Evolutionary conservation across 2,113 vertebrate genomes (phyloP).

Genomic region (Oncorhynchus tshawytscha): DNA sequence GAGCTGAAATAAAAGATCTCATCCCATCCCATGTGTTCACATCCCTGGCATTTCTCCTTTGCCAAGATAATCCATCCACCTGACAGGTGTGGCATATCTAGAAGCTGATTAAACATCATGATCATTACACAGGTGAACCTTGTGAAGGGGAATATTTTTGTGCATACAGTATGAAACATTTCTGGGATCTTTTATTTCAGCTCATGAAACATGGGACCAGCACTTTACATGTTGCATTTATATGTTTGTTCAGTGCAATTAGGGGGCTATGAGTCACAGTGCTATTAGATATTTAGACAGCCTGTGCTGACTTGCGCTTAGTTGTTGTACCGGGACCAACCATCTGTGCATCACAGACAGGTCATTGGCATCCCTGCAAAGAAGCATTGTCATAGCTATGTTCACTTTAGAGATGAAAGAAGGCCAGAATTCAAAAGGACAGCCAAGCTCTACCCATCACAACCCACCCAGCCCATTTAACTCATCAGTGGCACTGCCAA

Average conservation of each 20-base stretch:
- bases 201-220: too few relatives aligned
- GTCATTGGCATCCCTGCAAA: slow-evolving; percentile 33
- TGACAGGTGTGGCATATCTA: too few relatives aligned
- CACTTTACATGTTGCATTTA: too few relatives aligned
- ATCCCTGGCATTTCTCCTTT: neutral
- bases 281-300: slow-evolving; percentile 43
- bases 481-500: slow-evolving; percentile 52
- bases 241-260: slow-evolving; percentile 1
- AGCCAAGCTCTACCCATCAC: slow-evolving; percentile 34
- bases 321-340: slow-evolving; percentile 20
- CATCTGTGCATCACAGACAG: slow-evolving; percentile 53
- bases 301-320: neutral
- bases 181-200: too few relatives aligned
- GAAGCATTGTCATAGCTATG: slow-evolving; percentile 29
- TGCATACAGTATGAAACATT: too few relatives aligned
- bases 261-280: slow-evolving; percentile 41
- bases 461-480: neutral
- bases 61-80: neutral
- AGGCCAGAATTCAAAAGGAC: slow-evolving; percentile 44
- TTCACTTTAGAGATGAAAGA: slow-evolving; percentile 48
- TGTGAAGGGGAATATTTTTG: too few relatives aligned
- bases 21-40: too few relatives aligned
- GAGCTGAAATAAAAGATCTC: too few relatives aligned
- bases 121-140: too few relatives aligned
- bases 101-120: too few relatives aligned